Conservation (phyloP, 2,888 invertebrate genomes). For the Syrista parreyssii region DNA sequence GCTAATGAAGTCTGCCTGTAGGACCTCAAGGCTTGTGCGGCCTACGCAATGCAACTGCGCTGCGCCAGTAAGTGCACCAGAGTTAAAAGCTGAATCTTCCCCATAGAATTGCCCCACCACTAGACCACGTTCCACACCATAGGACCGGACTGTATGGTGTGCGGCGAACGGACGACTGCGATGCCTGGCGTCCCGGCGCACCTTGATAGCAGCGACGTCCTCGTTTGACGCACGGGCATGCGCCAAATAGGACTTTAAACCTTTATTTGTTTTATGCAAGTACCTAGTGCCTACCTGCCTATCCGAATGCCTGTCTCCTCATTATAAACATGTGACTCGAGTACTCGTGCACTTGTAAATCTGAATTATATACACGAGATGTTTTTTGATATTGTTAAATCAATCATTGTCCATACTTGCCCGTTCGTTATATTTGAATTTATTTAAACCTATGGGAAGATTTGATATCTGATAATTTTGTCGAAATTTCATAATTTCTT, state of each 20-base stretch:
- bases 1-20: slow-evolving; percentile 10
- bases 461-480: neutral
- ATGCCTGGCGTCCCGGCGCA: slow-evolving; percentile 19
- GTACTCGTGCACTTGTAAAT: neutral
- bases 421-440: neutral
- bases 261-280: neutral
- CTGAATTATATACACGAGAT: neutral
- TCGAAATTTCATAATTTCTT: neutral
- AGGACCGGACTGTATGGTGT: slow-evolving; percentile 16
- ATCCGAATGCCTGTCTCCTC: neutral
- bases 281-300: neutral
- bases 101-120: slow-evolving; percentile 37
- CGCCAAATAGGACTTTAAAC: neutral
- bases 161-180: slow-evolving; percentile 33
- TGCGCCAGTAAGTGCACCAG: slow-evolving; percentile 36
- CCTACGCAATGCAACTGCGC: slow-evolving; percentile 40
- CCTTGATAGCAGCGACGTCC: neutral
- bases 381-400: neutral
- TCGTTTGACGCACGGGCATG: neutral
- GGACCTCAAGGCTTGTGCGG: slow-evolving; percentile 37
- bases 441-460: too few species aligned
- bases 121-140: slow-evolving; percentile 19
- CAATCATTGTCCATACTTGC: neutral
- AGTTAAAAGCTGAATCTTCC: slow-evolving; percentile 40
- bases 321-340: neutral